phyloP scores from a whole-genome alignment of 2,797 vertebrate genomes.

The Tenualosa ilisha region DNA sequence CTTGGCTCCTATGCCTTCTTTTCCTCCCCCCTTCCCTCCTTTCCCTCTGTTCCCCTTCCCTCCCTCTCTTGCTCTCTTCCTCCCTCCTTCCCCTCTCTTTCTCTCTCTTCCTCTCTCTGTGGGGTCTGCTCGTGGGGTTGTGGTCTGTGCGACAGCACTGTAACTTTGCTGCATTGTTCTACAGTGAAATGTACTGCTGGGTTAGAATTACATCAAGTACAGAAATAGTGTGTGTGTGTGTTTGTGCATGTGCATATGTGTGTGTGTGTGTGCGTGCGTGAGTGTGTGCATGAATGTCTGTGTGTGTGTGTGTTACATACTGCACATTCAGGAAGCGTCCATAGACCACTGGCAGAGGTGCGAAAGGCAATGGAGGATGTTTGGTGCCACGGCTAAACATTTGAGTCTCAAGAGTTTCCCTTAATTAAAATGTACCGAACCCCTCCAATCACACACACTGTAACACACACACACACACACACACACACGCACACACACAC shows the following conservation, averaged over 20 bases:
- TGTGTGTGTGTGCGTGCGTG: neutral
- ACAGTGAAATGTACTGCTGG: constrained; percentile 50
- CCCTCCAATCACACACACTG: neutral
- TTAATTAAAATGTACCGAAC: too few relatives aligned
- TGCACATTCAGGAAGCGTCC: too few relatives aligned
- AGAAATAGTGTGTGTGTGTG: neutral
- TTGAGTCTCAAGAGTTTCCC: too few relatives aligned
- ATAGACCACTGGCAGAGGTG: too few relatives aligned
- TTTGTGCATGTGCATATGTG: neutral
- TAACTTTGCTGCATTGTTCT: constrained; percentile 54
- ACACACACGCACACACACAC: constrained; percentile 5
- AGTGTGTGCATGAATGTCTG: neutral
- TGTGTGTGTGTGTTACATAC: too few relatives aligned
- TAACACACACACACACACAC: neutral
- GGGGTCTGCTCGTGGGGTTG: constrained; percentile 12
- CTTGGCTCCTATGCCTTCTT: neutral
- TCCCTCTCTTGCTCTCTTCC: constrained; percentile 9
- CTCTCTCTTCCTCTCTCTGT: constrained; percentile 12
- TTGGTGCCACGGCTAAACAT: too few relatives aligned
- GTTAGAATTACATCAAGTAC: constrained; percentile 40
- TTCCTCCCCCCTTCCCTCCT: constrained; percentile 8
- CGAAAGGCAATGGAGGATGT: too few relatives aligned
- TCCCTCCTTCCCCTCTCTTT: constrained; percentile 28
- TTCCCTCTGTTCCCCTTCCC: constrained; percentile 32
- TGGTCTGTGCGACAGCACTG: constrained; percentile 11